phyloP scores from a whole-genome alignment of 2,797 vertebrate genomes.

The Semotilus atromaculatus region DNA sequence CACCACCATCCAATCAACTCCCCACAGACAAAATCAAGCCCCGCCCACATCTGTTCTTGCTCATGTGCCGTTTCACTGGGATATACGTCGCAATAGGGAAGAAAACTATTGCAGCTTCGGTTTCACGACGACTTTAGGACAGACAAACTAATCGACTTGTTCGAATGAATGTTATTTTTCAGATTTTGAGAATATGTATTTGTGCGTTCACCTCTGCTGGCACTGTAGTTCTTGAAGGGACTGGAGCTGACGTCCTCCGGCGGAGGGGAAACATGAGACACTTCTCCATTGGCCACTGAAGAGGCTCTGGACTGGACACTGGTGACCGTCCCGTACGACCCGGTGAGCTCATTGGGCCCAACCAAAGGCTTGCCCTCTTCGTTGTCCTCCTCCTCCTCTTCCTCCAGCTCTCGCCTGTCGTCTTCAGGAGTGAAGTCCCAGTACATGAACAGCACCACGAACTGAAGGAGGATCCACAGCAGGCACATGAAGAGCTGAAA shows the following conservation, averaged over 20 bases:
- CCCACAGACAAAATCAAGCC: too few relatives aligned
- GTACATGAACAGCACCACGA: slow-evolving; percentile 81
- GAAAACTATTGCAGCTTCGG: not conserved
- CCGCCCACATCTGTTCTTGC: not conserved
- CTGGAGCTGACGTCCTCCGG: slow-evolving; percentile 49
- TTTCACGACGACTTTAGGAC: not conserved
- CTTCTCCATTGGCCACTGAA: slow-evolving; percentile 31
- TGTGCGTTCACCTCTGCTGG: slow-evolving; percentile 69
- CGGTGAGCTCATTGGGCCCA: slow-evolving; percentile 65
- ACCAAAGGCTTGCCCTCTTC: slow-evolving; percentile 73
- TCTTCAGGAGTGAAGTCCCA: slow-evolving; percentile 76
- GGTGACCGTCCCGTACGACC: slow-evolving; percentile 73
- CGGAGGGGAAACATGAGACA: slow-evolving; percentile 49
- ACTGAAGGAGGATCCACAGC: slow-evolving; percentile 82
- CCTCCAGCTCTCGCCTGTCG: not conserved
- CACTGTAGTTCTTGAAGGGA: slow-evolving; percentile 68
- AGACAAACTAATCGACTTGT: not conserved
- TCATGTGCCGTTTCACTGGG: not conserved
- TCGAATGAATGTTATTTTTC: not conserved
- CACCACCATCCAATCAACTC: too few relatives aligned
- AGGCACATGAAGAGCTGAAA: slow-evolving; percentile 85
- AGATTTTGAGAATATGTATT: not conserved
- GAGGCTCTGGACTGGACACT: slow-evolving; percentile 27
- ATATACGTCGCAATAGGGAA: not conserved
- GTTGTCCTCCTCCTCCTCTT: slow-evolving; percentile 44